Conservation (phyloP, 2,113 vertebrate genomes). For the Melanerpes formicivorus region DNA sequence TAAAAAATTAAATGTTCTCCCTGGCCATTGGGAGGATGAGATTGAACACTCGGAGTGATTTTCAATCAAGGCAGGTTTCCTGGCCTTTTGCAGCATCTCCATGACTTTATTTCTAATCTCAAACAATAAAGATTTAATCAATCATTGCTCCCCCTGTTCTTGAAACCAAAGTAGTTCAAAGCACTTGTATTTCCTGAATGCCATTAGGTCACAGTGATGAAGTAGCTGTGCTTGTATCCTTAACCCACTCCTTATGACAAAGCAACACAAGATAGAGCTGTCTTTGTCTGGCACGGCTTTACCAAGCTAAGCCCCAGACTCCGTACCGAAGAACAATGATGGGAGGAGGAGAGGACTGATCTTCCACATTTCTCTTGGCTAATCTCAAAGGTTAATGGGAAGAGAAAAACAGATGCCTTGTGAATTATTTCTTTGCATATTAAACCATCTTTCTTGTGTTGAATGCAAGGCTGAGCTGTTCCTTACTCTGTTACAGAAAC, state of each 20-base stretch:
- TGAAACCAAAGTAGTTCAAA: background rate
- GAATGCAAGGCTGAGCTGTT: background rate
- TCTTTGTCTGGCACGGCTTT: background rate
- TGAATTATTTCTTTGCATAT: background rate
- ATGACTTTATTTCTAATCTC: slow-evolving; percentile 9
- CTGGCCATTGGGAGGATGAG: background rate
- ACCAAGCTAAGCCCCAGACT: background rate
- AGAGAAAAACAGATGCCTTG: background rate
- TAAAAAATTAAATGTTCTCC: background rate
- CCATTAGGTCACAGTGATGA: background rate
- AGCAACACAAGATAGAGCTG: background rate
- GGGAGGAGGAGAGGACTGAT: background rate
- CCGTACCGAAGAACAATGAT: background rate
- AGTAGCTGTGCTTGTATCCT: slow-evolving; percentile 1
- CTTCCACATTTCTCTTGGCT: background rate
- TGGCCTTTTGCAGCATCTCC: background rate
- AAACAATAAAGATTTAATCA: slow-evolving; percentile 15
- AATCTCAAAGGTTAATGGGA: background rate
- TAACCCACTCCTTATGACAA: background rate
- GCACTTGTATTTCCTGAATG: background rate
- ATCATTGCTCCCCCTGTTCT: background rate
- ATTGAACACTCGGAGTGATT: background rate
- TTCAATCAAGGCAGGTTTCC: background rate
- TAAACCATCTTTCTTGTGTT: background rate
- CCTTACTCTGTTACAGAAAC: background rate